phyloP scores from a whole-genome alignment of 2,888 invertebrate genomes.

The Orthonychiurus folsomi region DNA sequence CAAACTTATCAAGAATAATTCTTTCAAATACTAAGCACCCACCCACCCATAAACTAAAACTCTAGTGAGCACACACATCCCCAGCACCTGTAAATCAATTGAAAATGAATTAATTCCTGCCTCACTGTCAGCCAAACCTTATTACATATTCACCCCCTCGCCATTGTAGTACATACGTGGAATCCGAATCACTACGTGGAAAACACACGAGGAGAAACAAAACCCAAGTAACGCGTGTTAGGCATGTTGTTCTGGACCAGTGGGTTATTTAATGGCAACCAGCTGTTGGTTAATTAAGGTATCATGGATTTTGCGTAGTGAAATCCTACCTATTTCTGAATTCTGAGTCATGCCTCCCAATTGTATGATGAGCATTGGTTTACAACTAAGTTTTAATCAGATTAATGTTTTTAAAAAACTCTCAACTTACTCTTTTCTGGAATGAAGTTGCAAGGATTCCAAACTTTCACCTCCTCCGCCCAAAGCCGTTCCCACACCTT shows the following conservation, averaged over 20 bases:
- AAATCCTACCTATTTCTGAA: too few relatives aligned
- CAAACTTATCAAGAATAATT: not conserved
- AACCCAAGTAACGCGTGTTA: too few relatives aligned
- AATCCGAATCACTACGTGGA: not conserved
- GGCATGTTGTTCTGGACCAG: not conserved
- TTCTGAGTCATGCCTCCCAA: too few relatives aligned
- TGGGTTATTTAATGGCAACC: constrained; percentile 1
- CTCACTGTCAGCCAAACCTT: not conserved
- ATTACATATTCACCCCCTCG: not conserved
- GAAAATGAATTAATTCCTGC: not conserved
- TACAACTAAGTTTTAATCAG: too few relatives aligned
- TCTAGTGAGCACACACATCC: not conserved
- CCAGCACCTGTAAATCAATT: too few relatives aligned
- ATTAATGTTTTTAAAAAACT: too few relatives aligned
- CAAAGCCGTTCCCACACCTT: not conserved
- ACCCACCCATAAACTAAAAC: not conserved
- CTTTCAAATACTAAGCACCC: not conserved
- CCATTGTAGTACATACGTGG: too few relatives aligned
- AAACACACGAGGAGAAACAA: too few relatives aligned
- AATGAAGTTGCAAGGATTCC: not conserved
- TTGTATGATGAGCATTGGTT: too few relatives aligned
- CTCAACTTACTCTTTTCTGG: not conserved
- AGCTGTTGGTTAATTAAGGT: not conserved
- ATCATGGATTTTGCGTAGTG: not conserved
- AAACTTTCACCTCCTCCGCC: not conserved